Evolutionary conservation across 2,797 vertebrate species (phyloP), one percentile per base, ranked within the genome.

Genomic region (Galagoides demidoff): DNA sequence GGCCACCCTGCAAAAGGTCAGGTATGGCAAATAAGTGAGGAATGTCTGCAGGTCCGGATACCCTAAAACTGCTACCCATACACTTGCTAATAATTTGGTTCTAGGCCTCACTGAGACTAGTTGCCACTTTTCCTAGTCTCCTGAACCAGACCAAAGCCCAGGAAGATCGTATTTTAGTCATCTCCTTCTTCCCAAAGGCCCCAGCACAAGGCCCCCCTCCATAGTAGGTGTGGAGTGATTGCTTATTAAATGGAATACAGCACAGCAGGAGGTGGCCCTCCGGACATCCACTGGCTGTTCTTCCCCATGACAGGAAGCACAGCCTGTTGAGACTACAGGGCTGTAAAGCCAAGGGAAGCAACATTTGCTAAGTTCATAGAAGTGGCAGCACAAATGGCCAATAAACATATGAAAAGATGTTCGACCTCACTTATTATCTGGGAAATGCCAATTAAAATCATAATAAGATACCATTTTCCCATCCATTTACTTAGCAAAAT

Each of bases 331-430:
- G 93, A 37, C 70, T 23, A 27, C 39, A 45, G 63, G 66, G 92
- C 43, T 93, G 66, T 90, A 94, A 96, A 96, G 95, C 92, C 71
- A 92, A 82, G 23, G 92, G 92, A 92, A 57, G 68, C 73, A 85
- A 90, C 95, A 93, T 96, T 95, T 95, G 95, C 92, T 90, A 73
- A 55, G 94, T 71, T 95, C 82, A 45, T 59, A 79, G 77, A 85
- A 94, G 61, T 71, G 49, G 92, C 88, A 73, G 74, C 83, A 78
- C 95, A 96, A 95, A 97, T 91, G 95, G 92, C 94, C 94, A 90
- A 90, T 92, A 96, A 95, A 85, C 85, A 91, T 59, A 89, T 61
- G 88, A 95, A 90, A 95, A 94, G 89, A 95, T 31, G 63, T 73
- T 71, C 86, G 94, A 49, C 78, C 93, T 94, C 85, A 66, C 93